Conservation (phyloP, 2,797 vertebrate genomes). For the Hyperoplus immaculatus region DNA sequence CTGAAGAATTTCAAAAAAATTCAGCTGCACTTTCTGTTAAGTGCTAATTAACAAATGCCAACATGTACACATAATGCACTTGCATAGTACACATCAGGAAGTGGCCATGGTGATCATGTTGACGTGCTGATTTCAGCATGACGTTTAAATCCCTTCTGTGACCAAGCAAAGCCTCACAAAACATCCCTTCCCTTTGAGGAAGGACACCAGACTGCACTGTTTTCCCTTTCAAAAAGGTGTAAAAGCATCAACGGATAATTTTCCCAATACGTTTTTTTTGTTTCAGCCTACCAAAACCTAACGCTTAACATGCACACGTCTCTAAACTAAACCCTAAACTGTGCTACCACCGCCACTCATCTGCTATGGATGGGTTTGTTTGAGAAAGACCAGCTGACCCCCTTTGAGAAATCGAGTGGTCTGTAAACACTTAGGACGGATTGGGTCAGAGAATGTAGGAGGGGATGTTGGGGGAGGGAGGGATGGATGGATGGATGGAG, state of each 20-base stretch:
- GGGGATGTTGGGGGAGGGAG: conserved; percentile 28
- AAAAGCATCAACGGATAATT: conserved; percentile 3
- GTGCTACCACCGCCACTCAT: conserved; percentile 35
- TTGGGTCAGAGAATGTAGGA: conserved; percentile 66
- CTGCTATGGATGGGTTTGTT: conserved; percentile 60
- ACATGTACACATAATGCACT: not conserved
- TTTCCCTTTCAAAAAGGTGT: not conserved
- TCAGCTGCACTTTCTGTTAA: not conserved
- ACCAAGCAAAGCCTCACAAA: not conserved
- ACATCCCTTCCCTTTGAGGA: not conserved
- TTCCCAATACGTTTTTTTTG: not conserved
- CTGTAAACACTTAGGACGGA: conserved; percentile 83
- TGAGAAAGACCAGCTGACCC: conserved; percentile 77
- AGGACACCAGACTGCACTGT: not conserved
- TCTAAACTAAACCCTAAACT: not conserved
- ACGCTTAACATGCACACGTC: conserved; percentile 4
- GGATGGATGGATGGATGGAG: conserved; percentile 8
- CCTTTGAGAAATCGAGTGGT: conserved; percentile 54
- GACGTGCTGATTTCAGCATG: not conserved
- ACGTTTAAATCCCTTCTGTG: not conserved
- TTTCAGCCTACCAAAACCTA: not conserved
- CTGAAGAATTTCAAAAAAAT: not conserved
- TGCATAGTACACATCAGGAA: not conserved
- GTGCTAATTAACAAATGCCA: not conserved
- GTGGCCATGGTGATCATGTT: not conserved